A percentile compares a stretch with the other conserved stretches of the same genome.
phyloP scores from a whole-genome alignment of 2,888 invertebrate species.

The Apotomis betuletana region DNA sequence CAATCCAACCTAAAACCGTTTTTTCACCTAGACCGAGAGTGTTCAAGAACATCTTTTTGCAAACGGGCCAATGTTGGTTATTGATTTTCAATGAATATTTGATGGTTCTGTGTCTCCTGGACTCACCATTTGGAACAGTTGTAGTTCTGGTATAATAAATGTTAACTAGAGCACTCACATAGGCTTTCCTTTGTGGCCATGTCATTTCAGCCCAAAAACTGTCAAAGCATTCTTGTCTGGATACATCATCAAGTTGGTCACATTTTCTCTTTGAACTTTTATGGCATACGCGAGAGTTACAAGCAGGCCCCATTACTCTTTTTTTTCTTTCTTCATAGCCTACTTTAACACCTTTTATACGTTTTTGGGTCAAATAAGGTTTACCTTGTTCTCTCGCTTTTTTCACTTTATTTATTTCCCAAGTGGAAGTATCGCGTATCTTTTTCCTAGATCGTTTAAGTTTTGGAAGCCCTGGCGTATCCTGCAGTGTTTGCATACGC shows the following conservation, averaged over 20 bases:
- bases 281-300: conserved; percentile 34
- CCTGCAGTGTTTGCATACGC: conserved; percentile 30
- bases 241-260: conserved; percentile 29
- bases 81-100: conserved; percentile 38
- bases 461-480: conserved; percentile 35
- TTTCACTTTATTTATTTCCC: conserved; percentile 41
- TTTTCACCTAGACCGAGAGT: conserved; percentile 38
- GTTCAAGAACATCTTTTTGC: conserved; percentile 39
- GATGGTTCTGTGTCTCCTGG: conserved; percentile 37
- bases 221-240: conserved; percentile 39
- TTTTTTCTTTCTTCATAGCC: conserved; percentile 39
- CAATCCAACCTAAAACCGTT: conserved; percentile 39
- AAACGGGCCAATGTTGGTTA: conserved; percentile 40
- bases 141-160: conserved; percentile 37
- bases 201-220: conserved; percentile 41
- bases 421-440: conserved; percentile 34
- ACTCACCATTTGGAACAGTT: conserved; percentile 36
- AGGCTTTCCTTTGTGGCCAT: conserved; percentile 36
- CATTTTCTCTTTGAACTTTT: conserved; percentile 39
- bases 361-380: conserved; percentile 40
- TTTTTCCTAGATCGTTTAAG: conserved; percentile 34
- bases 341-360: conserved; percentile 40
- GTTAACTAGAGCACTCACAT: conserved; percentile 37
- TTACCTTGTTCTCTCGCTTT: conserved; percentile 40
- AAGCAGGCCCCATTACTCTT: conserved; percentile 36